These are phyloP conservation scores for Paramisgurnus dabryanus DNA, from an alignment of 2,113 vertebrate genomes.

Conservation along the genomic window DNA sequence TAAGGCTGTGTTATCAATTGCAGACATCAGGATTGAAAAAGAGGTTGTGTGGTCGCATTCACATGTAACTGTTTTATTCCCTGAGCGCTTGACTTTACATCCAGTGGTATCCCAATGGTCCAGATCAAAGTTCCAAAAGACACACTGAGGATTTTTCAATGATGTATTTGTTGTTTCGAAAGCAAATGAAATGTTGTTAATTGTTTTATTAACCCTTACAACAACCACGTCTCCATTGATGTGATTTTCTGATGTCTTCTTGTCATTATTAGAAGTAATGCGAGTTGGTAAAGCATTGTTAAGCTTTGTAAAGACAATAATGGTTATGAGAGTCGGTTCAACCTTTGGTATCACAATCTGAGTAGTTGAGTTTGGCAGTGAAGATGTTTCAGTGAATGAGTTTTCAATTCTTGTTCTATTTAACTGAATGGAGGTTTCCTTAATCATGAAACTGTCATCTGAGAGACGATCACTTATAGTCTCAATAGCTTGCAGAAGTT, in stretches of 20 bases:
- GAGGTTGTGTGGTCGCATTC: conserved; percentile 65
- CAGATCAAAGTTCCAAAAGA: too few species aligned
- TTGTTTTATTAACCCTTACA: too few species aligned
- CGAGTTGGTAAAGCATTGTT: conserved; percentile 70
- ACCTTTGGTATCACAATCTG: conserved; percentile 63
- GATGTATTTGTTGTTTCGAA: too few species aligned
- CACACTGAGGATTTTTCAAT: too few species aligned
- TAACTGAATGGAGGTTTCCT: conserved; percentile 52
- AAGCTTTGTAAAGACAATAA: conserved; percentile 68
- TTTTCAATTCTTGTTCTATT: conserved; percentile 46
- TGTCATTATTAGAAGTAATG: conserved; percentile 16
- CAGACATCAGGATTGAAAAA: too few species aligned
- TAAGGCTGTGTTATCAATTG: neutral
- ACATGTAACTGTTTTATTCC: conserved; percentile 62
- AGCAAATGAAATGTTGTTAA: too few species aligned
- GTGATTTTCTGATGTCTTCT: neutral
- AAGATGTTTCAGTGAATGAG: conserved; percentile 19
- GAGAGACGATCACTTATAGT: conserved; percentile 61
- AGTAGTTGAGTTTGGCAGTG: conserved; percentile 57
- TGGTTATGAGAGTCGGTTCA: conserved; percentile 61
- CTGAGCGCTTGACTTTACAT: neutral
- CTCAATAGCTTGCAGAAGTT: conserved; percentile 76
- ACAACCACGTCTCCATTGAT: too few species aligned
- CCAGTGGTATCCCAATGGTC: too few species aligned
- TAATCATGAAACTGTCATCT: conserved; percentile 25